Conservation (phyloP, 2,888 invertebrate genomes). For the Ophonus ardosiacus region DNA sequence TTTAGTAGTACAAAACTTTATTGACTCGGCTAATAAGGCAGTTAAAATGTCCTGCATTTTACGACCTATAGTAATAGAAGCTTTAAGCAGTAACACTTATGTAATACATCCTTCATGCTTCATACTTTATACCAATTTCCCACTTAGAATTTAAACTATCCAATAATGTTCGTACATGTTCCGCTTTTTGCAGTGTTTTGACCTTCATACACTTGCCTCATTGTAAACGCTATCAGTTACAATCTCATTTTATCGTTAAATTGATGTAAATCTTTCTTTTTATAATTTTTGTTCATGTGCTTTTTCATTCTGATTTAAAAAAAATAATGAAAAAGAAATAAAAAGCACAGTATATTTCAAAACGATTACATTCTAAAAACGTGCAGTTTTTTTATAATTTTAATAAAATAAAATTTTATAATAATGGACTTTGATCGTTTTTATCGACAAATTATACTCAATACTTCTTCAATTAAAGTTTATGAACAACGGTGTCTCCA, state of each 20-base stretch:
- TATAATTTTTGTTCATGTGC: neutral
- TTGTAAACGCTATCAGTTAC: neutral
- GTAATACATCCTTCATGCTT: constrained; percentile 15
- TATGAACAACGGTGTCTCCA: too few species aligned
- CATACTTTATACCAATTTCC: constrained; percentile 15
- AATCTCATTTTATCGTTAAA: neutral
- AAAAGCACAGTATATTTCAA: neutral
- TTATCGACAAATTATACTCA: too few species aligned
- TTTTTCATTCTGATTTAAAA: neutral
- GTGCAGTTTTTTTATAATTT: too few species aligned
- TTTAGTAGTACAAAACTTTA: too few species aligned
- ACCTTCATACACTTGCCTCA: neutral
- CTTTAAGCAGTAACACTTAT: constrained; percentile 2
- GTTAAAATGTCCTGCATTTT: neutral
- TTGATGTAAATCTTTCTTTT: neutral
- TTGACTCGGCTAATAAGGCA: too few species aligned
- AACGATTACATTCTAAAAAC: neutral
- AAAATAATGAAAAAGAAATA: neutral
- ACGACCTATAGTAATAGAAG: neutral
- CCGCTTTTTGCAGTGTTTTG: neutral
- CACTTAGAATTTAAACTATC: constrained; percentile 16
- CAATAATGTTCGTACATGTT: neutral
- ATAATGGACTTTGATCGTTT: too few species aligned
- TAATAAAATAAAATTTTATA: too few species aligned
- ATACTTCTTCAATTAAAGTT: too few species aligned